Base-by-base conservation (phyloP, 2,888 invertebrate genomes). In the Podotricha telesiphe region DNA sequence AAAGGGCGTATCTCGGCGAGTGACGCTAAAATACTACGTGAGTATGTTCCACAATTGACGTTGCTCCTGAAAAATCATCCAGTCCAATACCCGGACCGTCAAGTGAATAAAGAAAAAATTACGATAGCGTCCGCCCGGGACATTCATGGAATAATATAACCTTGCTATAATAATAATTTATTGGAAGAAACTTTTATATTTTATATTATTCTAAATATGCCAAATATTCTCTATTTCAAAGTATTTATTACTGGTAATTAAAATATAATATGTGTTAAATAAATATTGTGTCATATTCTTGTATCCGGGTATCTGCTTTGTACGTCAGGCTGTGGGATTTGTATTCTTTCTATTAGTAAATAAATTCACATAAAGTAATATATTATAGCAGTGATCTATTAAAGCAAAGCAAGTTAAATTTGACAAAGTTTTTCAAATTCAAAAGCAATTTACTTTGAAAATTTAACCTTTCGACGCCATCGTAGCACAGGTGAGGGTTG, bases 111-210 rank as follows among this genome's bases (percentile, higher is more conserved):
- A 86, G 85, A 82, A 86, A 91, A 82, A 89, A 89, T 85, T 86
- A 84, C 80, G 78, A 72, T 70, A 75, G 76, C 81, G 81, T 80
- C 83, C 81, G 80, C 80, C 78, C 76, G 81, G 83, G 82, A 84
- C 81, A 85, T 85, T 86, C 75, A 78, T 77, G 73, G 82, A 85
- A 84, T 84, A 85, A 85, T n/a, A n/a, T n/a, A n/a, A n/a, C n/a
- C 86, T 88, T 84, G 90, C 88, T n/a, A n/a, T n/a, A n/a, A n/a
- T n/a, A n/a, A 90, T 91, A 91, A 89, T 89, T 91, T 89, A 89
- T 86, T 81, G 88, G 86, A 88, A 88, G 84, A 86, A 89, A 89
- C 85, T 89, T 28, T 86, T 89, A 66, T 62, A 65, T 65, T 61
- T 70, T 70, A 55, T 70, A 70, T 65, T 70, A 68, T 68, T 42